Conservation (phyloP, 92 coral and sea anemone species). For the Heteractis magnifica region DNA sequence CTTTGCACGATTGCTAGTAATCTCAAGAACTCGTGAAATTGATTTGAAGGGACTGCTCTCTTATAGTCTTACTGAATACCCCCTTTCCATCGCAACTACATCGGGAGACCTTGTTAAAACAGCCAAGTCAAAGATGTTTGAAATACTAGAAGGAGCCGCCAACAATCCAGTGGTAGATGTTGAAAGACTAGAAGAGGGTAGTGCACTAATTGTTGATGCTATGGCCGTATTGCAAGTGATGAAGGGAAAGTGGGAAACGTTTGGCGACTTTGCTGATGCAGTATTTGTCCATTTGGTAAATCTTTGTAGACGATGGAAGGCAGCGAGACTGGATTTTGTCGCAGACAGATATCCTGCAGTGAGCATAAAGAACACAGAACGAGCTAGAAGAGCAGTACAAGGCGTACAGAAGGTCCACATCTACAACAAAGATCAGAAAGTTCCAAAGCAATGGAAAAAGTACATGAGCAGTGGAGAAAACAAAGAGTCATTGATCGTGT, state of each 20-base stretch:
- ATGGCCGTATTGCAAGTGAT: slow-evolving; percentile 47
- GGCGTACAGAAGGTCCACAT: slow-evolving; percentile 49
- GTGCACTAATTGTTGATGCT: slow-evolving; percentile 36
- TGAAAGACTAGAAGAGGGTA: slow-evolving; percentile 23
- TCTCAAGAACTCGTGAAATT: slow-evolving; percentile 36
- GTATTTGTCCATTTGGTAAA: slow-evolving; percentile 42
- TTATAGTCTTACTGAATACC: slow-evolving; percentile 34
- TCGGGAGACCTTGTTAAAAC: slow-evolving; percentile 43
- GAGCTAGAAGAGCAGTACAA: slow-evolving; percentile 42
- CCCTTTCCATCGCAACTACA: slow-evolving; percentile 23
- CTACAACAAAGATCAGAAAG: slow-evolving; percentile 36
- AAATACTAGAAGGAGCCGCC: slow-evolving; percentile 33
- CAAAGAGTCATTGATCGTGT: slow-evolving; percentile 9
- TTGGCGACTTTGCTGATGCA: slow-evolving; percentile 42
- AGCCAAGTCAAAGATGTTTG: slow-evolving; percentile 38
- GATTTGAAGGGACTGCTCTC: slow-evolving; percentile 35
- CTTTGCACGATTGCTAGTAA: slow-evolving; percentile 44
- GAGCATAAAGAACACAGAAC: slow-evolving; percentile 46
- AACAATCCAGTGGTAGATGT: slow-evolving; percentile 33
- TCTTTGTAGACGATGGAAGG: slow-evolving; percentile 43
- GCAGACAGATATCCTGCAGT: slow-evolving; percentile 38
- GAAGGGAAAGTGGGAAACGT: slow-evolving; percentile 40
- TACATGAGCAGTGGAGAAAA: slow-evolving; percentile 26
- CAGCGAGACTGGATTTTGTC: slow-evolving; percentile 42
- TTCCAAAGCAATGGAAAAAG: slow-evolving; percentile 54